Base-by-base conservation (phyloP, 2,888 invertebrate species). In the Esperia sulphurella region DNA sequence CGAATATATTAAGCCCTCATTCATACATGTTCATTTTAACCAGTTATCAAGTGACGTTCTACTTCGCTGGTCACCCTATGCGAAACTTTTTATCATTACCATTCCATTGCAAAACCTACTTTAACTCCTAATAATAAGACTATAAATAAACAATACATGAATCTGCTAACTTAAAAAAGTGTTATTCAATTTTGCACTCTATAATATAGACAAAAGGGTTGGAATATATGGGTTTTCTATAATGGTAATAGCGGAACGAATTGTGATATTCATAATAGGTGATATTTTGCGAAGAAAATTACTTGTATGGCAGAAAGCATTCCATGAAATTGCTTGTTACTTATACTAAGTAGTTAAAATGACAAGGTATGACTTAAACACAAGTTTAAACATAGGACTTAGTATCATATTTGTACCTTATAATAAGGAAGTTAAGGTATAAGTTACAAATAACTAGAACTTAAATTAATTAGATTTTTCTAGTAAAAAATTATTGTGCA, bases 41-140 rank as follows among this genome's bases (percentile, higher is more conserved):
- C 9, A 35, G 48, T 62, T 59, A 74, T 72, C 65, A 67, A 72
- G 63, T 64, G 72, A 76, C 74, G 78, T 63, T 54, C 65, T 65
- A 79, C 70, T 66, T 65, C 66, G 79, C 46, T 75, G 63, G 52
- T 46, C 83, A 84, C 84, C 84, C 84, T 70, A 75, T 52, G 58
- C 58, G 50, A 61, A 63, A 63, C 53, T 53, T 4, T 38, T 1
- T 14, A 21, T 21, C 21, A 5, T 3, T 5, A 21, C 39, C 39
- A 14, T 6, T 35, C 14, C 39, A 39, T 39, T n/a, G 33, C 1
- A 14, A 31, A 33, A 14, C 10, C 40, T 14, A 39, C 39, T 14
- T 28, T 14, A 14, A 39, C 31, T 9, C 4, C 29, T 10, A 13
- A 43, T 9, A 10, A 30, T 21, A 42, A 14, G 14, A 7, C n/a